Evolutionary conservation across 2,797 vertebrate species (phyloP).

Genomic region (Sarcoramphus papa): DNA sequence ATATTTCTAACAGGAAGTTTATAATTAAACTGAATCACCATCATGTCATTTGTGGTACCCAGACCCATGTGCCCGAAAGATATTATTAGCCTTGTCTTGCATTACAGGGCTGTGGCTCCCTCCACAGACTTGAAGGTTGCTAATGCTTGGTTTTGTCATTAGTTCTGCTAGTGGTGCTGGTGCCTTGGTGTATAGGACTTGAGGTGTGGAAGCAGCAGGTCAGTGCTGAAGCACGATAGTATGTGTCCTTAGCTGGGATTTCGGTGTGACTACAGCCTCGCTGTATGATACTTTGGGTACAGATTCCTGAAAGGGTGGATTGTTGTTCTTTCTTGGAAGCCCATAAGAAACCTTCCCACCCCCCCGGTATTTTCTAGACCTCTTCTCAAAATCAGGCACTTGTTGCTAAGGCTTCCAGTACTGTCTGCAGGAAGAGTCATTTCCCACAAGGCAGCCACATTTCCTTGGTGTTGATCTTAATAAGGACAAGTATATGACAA

Average conservation of each 20-base stretch:
- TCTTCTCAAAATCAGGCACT: not conserved
- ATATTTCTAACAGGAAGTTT: constrained; percentile 23
- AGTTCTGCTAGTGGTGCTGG: not conserved
- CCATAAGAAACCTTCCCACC: fast-evolving
- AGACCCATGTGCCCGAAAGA: not conserved
- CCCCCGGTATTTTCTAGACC: not conserved
- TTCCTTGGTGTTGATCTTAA: not conserved
- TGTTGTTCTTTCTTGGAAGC: not conserved
- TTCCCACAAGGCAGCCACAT: not conserved
- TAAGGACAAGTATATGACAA: not conserved
- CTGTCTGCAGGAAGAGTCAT: not conserved
- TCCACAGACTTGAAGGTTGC: not conserved
- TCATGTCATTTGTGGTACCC: not conserved
- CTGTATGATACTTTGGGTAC: not conserved
- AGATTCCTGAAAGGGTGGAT: not conserved
- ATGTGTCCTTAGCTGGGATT: not conserved
- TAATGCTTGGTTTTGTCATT: not conserved
- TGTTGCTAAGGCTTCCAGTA: not conserved
- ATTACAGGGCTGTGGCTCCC: not conserved
- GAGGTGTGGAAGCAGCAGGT: not conserved
- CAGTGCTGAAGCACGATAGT: fast-evolving
- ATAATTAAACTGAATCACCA: not conserved
- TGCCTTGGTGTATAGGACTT: not conserved
- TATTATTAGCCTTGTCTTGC: not conserved
- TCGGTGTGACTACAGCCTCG: not conserved